Evolutionary conservation across 2,113 vertebrate species (phyloP).

Genomic region (Brachypodius melanocephalos): DNA sequence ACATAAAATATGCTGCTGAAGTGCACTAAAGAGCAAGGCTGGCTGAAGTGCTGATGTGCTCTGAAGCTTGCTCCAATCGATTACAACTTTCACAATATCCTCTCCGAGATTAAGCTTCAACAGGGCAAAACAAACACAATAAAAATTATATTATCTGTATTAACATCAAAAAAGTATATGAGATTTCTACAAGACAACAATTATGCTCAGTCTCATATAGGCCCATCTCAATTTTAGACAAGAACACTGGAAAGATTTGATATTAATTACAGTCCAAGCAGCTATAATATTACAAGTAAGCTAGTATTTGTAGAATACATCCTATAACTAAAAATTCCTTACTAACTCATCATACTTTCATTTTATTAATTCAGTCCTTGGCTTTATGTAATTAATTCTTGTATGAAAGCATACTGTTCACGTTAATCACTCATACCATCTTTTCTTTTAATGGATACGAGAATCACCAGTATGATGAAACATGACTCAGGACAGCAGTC

Average conservation of each 20-base stretch:
- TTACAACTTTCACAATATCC: constrained; percentile 83
- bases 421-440: not conserved
- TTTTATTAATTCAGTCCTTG: not conserved
- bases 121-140: constrained; percentile 65
- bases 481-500: not conserved
- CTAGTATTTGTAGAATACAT: not conserved
- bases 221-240: not conserved
- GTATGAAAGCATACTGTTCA: not conserved
- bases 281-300: not conserved
- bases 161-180: constrained; percentile 15
- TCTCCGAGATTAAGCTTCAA: constrained; percentile 86
- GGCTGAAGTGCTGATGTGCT: constrained; percentile 74
- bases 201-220: not conserved
- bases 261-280: not conserved
- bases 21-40: constrained; percentile 74
- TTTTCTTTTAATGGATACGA: not conserved
- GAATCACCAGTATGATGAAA: not conserved
- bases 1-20: constrained; percentile 85
- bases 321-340: not conserved
- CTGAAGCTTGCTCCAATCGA: constrained; percentile 78
- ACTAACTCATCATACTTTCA: not conserved
- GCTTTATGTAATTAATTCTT: not conserved
- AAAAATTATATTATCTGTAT: constrained; percentile 44
- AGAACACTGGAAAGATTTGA: not conserved
- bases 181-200: constrained; percentile 10